Evolutionary conservation across 2,797 vertebrate genomes (phyloP).

Genomic region (Carapus acus): DNA sequence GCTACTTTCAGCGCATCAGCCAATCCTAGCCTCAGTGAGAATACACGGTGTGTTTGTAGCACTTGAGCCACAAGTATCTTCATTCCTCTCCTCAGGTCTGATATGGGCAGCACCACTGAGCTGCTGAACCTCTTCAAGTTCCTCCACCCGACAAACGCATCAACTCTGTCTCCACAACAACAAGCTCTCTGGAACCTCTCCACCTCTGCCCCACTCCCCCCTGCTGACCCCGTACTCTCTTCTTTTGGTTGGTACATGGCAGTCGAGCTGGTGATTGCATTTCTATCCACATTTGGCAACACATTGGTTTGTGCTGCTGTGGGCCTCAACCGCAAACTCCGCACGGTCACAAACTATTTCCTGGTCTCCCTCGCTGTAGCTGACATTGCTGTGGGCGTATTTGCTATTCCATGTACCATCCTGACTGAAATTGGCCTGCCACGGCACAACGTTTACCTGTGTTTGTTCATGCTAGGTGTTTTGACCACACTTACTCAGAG

Average conservation of each 20-base stretch:
- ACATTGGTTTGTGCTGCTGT: conserved; percentile 70
- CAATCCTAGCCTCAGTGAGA: no score
- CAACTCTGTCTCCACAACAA: background rate
- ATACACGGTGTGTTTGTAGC: background rate
- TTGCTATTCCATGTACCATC: conserved; percentile 78
- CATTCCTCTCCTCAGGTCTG: conserved; percentile 16
- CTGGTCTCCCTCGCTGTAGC: conserved; percentile 74
- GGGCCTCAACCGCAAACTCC: conserved; percentile 64
- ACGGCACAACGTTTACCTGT: conserved; percentile 65
- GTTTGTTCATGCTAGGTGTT: conserved; percentile 76
- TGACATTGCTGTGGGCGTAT: conserved; percentile 69
- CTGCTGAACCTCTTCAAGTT: conserved; percentile 1
- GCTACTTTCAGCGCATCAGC: background rate
- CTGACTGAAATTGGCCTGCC: conserved; percentile 73
- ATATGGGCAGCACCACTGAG: conserved; percentile 27
- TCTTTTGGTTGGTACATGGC: conserved; percentile 65
- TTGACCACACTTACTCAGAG: conserved; percentile 77
- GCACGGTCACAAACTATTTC: conserved; percentile 78
- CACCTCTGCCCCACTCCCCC: conserved; percentile 2
- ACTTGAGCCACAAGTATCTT: background rate
- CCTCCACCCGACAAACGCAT: conserved; percentile 7
- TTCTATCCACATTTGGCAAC: conserved; percentile 69
- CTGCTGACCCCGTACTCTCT: conserved; percentile 28
- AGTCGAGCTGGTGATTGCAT: conserved; percentile 71
- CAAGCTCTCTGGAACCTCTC: conserved; percentile 7